Percentiles rank a stretch among this genome's conserved stretches.
These are phyloP conservation scores for Scaptomyza flava DNA, from an alignment of 2,888 invertebrate genomes.

Conservation along the genomic window DNA sequence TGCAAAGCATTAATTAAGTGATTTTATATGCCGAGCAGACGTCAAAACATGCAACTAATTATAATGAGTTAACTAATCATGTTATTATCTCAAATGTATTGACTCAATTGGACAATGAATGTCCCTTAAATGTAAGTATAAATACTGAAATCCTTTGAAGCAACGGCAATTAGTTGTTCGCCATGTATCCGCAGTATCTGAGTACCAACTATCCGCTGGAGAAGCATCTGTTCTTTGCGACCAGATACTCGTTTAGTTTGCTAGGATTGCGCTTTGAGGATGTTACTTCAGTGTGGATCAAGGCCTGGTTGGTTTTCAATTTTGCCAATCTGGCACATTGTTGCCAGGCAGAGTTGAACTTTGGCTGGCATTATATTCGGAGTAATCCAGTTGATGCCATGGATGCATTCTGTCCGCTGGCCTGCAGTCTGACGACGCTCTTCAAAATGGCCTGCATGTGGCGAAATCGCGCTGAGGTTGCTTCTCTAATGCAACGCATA, in stretches of 20 bases:
- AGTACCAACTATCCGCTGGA: constrained; percentile 51
- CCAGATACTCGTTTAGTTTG: constrained; percentile 56
- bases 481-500: constrained; percentile 46
- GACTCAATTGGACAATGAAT: constrained; percentile 1
- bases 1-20: constrained; percentile 30
- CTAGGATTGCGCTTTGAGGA: constrained; percentile 52
- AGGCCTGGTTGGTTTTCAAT: constrained; percentile 57
- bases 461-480: constrained; percentile 55
- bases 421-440: constrained; percentile 67
- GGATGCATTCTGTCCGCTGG: constrained; percentile 71
- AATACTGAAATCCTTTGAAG: constrained; percentile 10
- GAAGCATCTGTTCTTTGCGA: constrained; percentile 64
- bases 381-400: constrained; percentile 63
- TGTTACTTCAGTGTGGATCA: constrained; percentile 15
- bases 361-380: constrained; percentile 56
- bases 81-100: constrained; percentile 40
- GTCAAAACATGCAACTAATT: constrained; percentile 37
- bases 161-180: constrained; percentile 1
- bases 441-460: constrained; percentile 66
- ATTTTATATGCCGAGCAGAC: constrained; percentile 41
- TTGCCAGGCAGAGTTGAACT: constrained; percentile 67
- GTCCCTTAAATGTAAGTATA: constrained; percentile 25
- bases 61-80: constrained; percentile 30
- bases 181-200: constrained; percentile 63
- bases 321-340: constrained; percentile 65